Evolutionary conservation across 1,140 invertebrate species (phyloP).

Genomic region (Lasioglossum baleicum): DNA sequence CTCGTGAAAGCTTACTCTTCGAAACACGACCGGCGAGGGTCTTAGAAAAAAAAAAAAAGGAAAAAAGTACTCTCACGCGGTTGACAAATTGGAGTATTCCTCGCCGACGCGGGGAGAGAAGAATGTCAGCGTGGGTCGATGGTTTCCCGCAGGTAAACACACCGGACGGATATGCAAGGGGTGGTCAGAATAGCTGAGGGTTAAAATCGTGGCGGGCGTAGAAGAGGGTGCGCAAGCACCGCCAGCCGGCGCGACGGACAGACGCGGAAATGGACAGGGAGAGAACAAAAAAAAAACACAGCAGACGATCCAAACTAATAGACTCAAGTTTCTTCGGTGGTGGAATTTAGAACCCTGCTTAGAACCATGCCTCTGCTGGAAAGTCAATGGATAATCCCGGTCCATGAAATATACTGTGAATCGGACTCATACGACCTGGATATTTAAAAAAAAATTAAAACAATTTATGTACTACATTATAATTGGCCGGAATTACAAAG

Average conservation of each 20-base stretch:
- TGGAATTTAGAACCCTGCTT: no score
- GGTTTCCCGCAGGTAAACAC: constrained; percentile 67
- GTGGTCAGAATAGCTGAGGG: constrained; percentile 4
- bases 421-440: no score
- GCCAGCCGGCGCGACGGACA: not conserved
- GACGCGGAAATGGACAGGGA: not conserved
- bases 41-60: constrained; percentile 55
- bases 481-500: no score
- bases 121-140: constrained; percentile 60
- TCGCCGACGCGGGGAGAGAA: constrained; percentile 49
- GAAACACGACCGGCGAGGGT: constrained; percentile 48
- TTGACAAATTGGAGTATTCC: constrained; percentile 72
- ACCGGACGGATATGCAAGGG: constrained; percentile 44
- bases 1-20: constrained; percentile 46
- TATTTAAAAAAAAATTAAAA: no score
- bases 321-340: no score
- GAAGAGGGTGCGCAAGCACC: not conserved
- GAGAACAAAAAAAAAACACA: no score
- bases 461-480: no score
- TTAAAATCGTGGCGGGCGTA: not conserved
- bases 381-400: no score
- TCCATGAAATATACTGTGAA: no score
- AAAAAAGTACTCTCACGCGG: constrained; percentile 58
- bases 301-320: no score
- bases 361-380: no score